Percentiles rank a stretch among this genome's conserved stretches.
Evolutionary conservation across 1,140 invertebrate genomes (phyloP).

Genomic region (Drosophila sturtevanti): DNA sequence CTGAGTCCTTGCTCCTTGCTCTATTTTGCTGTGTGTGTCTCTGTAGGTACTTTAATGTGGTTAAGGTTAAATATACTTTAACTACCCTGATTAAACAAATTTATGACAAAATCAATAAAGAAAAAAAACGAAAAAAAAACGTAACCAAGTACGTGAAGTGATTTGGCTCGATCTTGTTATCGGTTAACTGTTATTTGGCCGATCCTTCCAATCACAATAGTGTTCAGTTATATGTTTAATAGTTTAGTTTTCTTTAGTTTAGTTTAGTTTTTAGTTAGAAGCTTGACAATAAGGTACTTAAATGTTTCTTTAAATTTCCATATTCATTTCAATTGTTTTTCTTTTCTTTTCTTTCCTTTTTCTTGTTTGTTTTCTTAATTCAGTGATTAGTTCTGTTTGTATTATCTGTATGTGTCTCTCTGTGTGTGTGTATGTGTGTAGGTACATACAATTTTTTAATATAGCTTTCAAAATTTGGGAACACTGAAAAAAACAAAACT

Average conservation of each 20-base stretch:
- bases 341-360: no score
- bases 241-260: slow-evolving; percentile 10
- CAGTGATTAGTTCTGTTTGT: slow-evolving; percentile 46
- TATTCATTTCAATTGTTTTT: slow-evolving; percentile 1
- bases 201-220: not conserved
- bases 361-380: slow-evolving; percentile 11
- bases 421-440: slow-evolving; percentile 36
- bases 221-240: not conserved
- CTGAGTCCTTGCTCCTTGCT: no score
- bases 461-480: slow-evolving; percentile 29
- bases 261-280: slow-evolving; percentile 58
- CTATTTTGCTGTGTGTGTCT: slow-evolving; percentile 33
- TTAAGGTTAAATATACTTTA: not conserved
- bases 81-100: slow-evolving; percentile 54
- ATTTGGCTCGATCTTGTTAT: not conserved
- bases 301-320: slow-evolving; percentile 71
- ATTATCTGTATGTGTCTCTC: slow-evolving; percentile 19
- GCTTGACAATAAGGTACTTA: slow-evolving; percentile 68
- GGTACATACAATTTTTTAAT: slow-evolving; percentile 48
- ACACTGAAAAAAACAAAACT: slow-evolving; percentile 29
- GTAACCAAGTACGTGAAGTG: not conserved
- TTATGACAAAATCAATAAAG: no score
- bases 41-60: slow-evolving; percentile 58
- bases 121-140: not conserved
- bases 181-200: not conserved